Percentiles rank a stretch among this genome's conserved stretches.
These are phyloP conservation scores for Egretta garzetta DNA, from an alignment of 2,113 vertebrate species.

Conservation along the genomic window DNA sequence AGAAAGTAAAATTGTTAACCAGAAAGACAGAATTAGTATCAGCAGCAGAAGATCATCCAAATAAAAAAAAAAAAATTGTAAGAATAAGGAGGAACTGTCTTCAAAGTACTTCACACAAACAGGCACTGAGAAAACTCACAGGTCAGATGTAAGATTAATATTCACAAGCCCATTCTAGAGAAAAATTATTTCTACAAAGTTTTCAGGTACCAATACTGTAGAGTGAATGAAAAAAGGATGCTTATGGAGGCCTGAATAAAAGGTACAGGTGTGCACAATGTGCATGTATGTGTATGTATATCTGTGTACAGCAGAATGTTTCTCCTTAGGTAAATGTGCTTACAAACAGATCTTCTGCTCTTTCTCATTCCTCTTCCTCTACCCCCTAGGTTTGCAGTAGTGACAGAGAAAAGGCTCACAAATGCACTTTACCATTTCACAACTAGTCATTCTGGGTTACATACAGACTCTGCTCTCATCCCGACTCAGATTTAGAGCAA, in stretches of 20 bases:
- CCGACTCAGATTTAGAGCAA: neutral
- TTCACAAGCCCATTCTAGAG: neutral
- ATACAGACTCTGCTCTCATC: slow-evolving; percentile 4
- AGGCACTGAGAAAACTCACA: neutral
- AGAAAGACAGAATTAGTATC: neutral
- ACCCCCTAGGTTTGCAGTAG: neutral
- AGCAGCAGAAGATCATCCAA: neutral
- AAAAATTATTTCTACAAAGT: neutral
- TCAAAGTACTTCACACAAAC: neutral
- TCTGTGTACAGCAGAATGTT: neutral
- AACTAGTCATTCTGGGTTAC: neutral
- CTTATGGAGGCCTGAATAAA: neutral
- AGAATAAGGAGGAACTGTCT: neutral
- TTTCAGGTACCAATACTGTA: neutral
- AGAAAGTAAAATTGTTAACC: neutral
- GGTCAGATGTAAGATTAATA: neutral
- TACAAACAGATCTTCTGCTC: neutral
- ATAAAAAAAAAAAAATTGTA: neutral
- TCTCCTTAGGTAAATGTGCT: neutral
- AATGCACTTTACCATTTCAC: neutral
- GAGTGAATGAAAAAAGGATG: neutral
- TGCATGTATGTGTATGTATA: no score
- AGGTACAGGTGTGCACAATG: neutral
- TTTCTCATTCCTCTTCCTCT: neutral
- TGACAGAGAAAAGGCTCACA: neutral